Evolutionary conservation across 2,113 vertebrate genomes (phyloP), one percentile per base, ranked within the genome.

Genomic region (Sterna hirundo): DNA sequence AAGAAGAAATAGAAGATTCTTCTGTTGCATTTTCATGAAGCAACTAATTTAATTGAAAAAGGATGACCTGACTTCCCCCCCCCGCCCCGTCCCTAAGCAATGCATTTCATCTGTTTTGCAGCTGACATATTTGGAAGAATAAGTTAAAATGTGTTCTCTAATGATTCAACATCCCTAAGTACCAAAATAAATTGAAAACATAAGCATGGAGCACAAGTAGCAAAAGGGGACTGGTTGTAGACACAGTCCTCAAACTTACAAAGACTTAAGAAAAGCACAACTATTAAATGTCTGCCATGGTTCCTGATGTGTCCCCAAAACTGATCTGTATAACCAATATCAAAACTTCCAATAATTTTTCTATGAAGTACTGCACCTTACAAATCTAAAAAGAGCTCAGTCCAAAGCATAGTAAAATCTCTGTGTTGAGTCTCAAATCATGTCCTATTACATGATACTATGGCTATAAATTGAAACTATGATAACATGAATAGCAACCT

Each of bases 101-200:
- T 15, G 44, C 25, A 68, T 69, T 94, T 95, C 79, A 96, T 96
- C 58, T 91, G 94, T 93, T 69, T 76, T 60, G 64, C 92, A 97
- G 66, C 83, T 89, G 79, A 68, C 49, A 40, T 44, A 71, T 86
- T 93, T 96, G 64, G 83, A 96, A 92, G 62, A 77, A 14, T 23
- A 70, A 70, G 26, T 65, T 74, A 66, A 95, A 90, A 94, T 69
- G 47, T 52, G 69, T 76, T 86, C 42, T 86, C 25, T 82, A 96
- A 81, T 47, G 25, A 88, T 80, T 86, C 60, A 80, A 80, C 72
- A 86, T 81, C 78, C 34, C 34, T 85, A 95, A 91, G 78, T 46
- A 95, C 13, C 47, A 95, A 83, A 66, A 49, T 47, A 92, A 97
- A 96, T 90, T 83, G 52, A 93, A 94, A 94, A 86, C 93, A 90